Base-by-base conservation (phyloP, 2,797 vertebrate genomes). In the Amblyopsis hoosieri region DNA sequence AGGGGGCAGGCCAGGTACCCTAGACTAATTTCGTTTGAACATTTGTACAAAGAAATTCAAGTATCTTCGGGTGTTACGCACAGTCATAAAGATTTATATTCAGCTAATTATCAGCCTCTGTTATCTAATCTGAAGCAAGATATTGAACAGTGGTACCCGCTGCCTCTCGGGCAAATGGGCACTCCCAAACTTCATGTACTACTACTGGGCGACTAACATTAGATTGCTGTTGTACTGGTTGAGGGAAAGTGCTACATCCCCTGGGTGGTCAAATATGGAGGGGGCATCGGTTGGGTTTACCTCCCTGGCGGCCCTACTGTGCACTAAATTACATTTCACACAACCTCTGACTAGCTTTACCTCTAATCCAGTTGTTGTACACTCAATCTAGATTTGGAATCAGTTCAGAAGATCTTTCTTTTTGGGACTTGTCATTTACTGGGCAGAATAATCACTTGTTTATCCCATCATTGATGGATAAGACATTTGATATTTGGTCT, bases 11-110 rank as follows among this genome's bases (percentile, higher is more conserved):
- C 23, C 23, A 29, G 3, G 23, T 29, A 29, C 23, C 23, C 15
- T 49, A 29, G 23, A 29, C 33, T 63, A 33, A 14, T 9, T 15
- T 9, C 55, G 62, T 2, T 71, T 66, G 45, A 71, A 71, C 60
- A 47, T 70, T 46, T 15, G 45, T 5, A 11, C 6, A 3, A 53
- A 59, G 2, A 71, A 71, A 47, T 48, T 56, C 6, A 66, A 53
- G 2, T 66, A 69, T n/a, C 49, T 70, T 1, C 54, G 66, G 1
- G 17, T 71, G 33, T 70, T 4, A 76, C 57, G 8, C 33, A 11
- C 3, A 57, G 29, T 2, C 10, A 55, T 58, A 63, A 60, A 31
- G 31, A 66, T 13, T 1, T 66, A n/a, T 71, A 50, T 9, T 9
- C 9, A 7, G 37, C 37, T 13, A 61, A 65, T 13, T 59, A 57